Conservation (phyloP, 2,113 vertebrate species). For the Manacus vitellinus region DNA sequence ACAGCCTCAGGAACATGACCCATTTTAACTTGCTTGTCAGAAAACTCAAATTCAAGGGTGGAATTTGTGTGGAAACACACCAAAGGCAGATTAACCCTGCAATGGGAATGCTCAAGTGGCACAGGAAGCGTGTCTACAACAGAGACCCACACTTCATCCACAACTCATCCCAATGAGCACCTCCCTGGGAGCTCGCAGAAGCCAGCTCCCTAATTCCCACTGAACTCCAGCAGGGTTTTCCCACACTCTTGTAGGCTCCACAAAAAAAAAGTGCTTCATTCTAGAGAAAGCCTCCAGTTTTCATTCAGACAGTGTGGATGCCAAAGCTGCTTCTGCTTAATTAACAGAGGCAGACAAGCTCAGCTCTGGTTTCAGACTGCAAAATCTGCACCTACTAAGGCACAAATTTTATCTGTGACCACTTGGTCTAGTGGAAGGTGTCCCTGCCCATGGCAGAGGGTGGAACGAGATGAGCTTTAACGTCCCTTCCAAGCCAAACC, state of each 20-base stretch:
- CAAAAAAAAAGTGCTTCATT: neutral
- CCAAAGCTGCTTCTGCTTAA: neutral
- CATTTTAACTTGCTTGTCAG: neutral
- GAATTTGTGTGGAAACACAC: neutral
- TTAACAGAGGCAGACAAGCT: neutral
- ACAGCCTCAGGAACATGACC: neutral
- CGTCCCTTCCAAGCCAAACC: neutral
- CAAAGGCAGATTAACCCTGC: neutral
- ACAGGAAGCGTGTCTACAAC: neutral
- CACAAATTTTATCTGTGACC: neutral
- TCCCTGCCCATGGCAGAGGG: neutral
- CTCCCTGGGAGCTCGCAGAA: fast-evolving
- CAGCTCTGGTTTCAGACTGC: neutral
- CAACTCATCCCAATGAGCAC: neutral
- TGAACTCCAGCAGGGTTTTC: neutral
- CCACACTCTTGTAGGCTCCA: neutral
- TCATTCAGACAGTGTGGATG: fast-evolving
- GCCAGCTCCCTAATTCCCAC: neutral
- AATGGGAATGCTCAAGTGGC: neutral
- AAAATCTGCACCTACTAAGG: neutral
- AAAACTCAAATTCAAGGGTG: neutral
- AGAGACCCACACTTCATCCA: neutral
- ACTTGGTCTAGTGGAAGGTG: neutral
- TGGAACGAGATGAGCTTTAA: neutral
- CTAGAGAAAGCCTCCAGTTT: neutral